Conservation (phyloP, 2,113 vertebrate species). For the Myotis lucifugus region DNA sequence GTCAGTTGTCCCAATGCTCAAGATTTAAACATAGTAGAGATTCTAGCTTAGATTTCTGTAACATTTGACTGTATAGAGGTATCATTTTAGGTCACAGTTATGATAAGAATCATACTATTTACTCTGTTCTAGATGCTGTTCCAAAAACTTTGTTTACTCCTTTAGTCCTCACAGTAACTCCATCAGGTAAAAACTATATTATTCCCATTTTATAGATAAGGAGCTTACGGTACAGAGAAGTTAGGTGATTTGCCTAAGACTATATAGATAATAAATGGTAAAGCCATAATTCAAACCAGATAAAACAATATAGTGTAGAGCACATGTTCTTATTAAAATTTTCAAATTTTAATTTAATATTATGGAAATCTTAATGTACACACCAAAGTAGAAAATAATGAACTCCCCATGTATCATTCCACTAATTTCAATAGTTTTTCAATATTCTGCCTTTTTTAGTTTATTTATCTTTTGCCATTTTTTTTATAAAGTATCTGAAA, state of each 20-base stretch:
- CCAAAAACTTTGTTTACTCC: not conserved
- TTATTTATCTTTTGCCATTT: not conserved
- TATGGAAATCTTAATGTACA: not conserved
- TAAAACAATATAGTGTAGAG: not conserved
- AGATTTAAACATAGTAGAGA: not conserved
- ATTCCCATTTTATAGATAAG: not conserved
- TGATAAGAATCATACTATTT: not conserved
- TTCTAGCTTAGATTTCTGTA: not conserved
- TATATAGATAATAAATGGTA: not conserved
- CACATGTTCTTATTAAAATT: not conserved
- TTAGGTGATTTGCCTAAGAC: not conserved
- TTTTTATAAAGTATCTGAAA: not conserved
- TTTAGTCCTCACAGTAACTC: not conserved
- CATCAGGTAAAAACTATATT: not conserved
- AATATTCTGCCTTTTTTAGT: not conserved
- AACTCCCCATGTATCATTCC: not conserved
- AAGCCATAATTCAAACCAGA: not conserved
- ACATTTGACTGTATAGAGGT: not conserved
- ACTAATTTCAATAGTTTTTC: not conserved
- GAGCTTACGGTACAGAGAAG: not conserved
- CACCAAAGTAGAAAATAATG: slow-evolving; percentile 5
- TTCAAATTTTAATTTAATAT: not conserved
- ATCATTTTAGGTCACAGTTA: slow-evolving; percentile 11
- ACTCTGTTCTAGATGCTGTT: not conserved
- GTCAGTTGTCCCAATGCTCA: not conserved